Evolutionary conservation across 37 sponge, comb jelly and placozoan species (phyloP), one percentile per base, ranked within the genome.

Genomic region (Spongilla lacustris): DNA sequence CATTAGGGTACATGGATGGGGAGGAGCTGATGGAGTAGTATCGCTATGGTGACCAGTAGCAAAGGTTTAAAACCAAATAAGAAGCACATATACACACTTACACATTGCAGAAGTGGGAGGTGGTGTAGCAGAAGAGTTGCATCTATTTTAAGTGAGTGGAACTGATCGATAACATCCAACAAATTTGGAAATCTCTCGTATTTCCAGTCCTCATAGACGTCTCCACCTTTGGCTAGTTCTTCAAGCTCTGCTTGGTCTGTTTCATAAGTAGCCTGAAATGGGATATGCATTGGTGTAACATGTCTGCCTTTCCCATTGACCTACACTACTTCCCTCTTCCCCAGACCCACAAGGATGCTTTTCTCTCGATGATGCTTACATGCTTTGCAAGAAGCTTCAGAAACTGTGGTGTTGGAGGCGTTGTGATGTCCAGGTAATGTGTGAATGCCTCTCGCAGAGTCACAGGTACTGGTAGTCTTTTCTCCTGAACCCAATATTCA

Each of bases 21-120:
- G 95, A 93, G 3, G 96, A 96, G 50, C 94, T 94, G 68, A 96
- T 93, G 50, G 96, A 96, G 74, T 96, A 96, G 89, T 93, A 96
- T 32, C 96, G 77, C 96, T 96, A 75, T 68, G 81, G n/a, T 17
- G 21, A 58, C 58, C 58, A 58, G 21, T 13, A 14, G 11, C 27
- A 68, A 83, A 30, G 67, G 31, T 19, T 77, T 29, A 73, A 34
- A 2, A 49, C 28, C 29, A 80, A 10, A 13, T 33, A 25, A n/a
- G n/a, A n/a, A n/a, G n/a, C n/a, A n/a, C n/a, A n/a, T n/a, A n/a
- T n/a, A n/a, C n/a, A 82, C 31, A 86, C 94, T 90, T 83, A 96
- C 96, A 78, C 87, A 85, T 86, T 96, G 96, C 31, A 96, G 89
- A 4, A 96, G 77, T 25, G 96, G 96, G 21, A 96, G 81, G 22